These are phyloP conservation scores for Orycteropus afer DNA, from an alignment of 2,113 vertebrate species.

Conservation along the genomic window DNA sequence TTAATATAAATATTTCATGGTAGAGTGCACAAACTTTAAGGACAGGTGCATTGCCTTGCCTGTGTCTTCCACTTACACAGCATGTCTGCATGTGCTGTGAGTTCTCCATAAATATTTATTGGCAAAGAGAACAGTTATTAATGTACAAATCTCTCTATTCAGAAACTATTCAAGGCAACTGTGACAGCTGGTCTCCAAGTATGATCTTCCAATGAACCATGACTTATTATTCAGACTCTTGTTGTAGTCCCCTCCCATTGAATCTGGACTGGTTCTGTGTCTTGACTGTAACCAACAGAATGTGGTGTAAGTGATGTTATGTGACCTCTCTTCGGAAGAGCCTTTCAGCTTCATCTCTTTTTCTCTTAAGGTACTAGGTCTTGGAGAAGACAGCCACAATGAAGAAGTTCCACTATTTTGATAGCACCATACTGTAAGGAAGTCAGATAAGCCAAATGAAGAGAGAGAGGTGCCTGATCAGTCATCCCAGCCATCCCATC, in stretches of 20 bases:
- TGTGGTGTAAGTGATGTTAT: background rate
- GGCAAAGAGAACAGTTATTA: conserved; percentile 11
- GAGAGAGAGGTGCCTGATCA: background rate
- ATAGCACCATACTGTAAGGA: background rate
- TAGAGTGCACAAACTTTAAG: conserved; percentile 50
- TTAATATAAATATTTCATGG: conserved; percentile 62
- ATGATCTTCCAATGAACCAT: background rate
- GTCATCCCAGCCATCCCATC: background rate
- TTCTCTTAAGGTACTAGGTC: background rate
- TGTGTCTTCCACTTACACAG: background rate
- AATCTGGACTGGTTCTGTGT: background rate
- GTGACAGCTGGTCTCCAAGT: conserved; percentile 14
- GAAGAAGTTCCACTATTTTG: background rate
- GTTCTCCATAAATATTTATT: conserved; percentile 36
- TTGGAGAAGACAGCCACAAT: background rate
- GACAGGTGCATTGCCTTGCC: background rate
- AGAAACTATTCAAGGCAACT: conserved; percentile 1
- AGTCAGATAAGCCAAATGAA: background rate
- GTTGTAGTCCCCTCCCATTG: background rate
- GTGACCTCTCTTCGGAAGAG: background rate
- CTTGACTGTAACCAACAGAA: background rate
- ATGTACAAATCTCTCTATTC: conserved; percentile 21
- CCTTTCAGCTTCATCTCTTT: background rate
- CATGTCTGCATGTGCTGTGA: background rate
- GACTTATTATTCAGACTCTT: background rate